Percentiles rank a stretch among this genome's conserved stretches.
Conservation (phyloP, 2,888 invertebrate species). For the Plebejus anna region DNA sequence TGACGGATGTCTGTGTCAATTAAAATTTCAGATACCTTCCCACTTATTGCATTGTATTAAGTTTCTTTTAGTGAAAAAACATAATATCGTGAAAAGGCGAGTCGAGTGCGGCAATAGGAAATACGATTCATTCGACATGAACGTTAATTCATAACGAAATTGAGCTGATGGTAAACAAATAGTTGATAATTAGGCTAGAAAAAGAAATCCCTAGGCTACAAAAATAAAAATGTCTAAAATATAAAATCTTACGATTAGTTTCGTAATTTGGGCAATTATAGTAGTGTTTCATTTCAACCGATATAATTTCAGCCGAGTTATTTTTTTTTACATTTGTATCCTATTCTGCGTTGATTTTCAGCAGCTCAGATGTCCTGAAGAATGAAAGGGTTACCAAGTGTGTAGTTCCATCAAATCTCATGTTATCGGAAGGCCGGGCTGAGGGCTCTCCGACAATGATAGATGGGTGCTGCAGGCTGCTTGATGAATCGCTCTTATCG, state of each 20-base stretch:
- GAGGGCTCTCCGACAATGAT: slow-evolving; percentile 54
- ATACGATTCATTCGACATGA: slow-evolving; percentile 1
- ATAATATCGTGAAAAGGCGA: slow-evolving; percentile 19
- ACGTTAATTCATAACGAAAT: neutral
- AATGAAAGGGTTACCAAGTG: neutral
- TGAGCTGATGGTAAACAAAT: neutral
- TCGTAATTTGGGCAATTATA: too few relatives aligned
- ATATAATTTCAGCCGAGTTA: too few relatives aligned
- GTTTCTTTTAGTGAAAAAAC: slow-evolving; percentile 26
- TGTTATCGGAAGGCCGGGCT: slow-evolving; percentile 58
- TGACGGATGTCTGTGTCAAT: neutral
- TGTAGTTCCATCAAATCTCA: slow-evolving; percentile 45
- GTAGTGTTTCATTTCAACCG: too few relatives aligned
- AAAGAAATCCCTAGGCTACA: too few relatives aligned
- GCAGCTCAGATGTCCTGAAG: too few relatives aligned
- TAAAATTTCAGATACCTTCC: neutral
- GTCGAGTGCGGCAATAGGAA: slow-evolving; percentile 1
- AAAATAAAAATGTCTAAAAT: too few relatives aligned
- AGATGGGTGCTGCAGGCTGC: slow-evolving; percentile 47
- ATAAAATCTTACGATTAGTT: too few relatives aligned
- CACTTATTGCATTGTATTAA: slow-evolving; percentile 18
- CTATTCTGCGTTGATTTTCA: too few relatives aligned
- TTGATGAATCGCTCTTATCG: slow-evolving; percentile 55
- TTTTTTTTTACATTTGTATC: too few relatives aligned
- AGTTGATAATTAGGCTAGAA: too few relatives aligned